These are phyloP conservation scores for Drosophila meridiana DNA, from an alignment of 2,888 invertebrate species.

Conservation along the genomic window DNA sequence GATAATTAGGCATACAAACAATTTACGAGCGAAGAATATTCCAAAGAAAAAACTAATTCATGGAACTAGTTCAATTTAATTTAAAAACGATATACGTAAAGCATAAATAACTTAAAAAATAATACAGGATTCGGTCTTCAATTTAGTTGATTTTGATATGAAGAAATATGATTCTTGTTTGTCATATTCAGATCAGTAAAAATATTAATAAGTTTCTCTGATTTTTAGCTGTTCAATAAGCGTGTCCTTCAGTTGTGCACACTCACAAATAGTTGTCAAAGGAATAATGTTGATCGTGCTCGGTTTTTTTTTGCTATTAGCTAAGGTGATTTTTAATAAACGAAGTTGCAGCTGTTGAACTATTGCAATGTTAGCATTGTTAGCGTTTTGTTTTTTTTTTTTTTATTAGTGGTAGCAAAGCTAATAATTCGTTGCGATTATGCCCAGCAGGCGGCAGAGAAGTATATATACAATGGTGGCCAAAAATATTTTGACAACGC, in stretches of 20 bases:
- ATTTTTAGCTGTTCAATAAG: not conserved
- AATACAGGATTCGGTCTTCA: not conserved
- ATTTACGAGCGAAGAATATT: not conserved
- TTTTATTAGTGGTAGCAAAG: slow-evolving; percentile 34
- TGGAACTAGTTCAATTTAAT: not conserved
- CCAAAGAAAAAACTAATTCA: not conserved
- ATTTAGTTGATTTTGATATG: too few species aligned
- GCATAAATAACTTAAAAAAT: not conserved
- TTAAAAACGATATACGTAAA: not conserved
- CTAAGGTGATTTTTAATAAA: slow-evolving; percentile 15
- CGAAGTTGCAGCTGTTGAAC: slow-evolving; percentile 15
- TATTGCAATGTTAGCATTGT: slow-evolving; percentile 34
- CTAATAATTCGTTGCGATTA: slow-evolving; percentile 35
- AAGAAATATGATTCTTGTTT: not conserved
- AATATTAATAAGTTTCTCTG: not conserved
- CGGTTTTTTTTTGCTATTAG: slow-evolving; percentile 1
- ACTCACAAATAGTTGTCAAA: not conserved
- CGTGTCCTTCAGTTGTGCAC: slow-evolving; percentile 13
- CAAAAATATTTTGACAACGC: too few species aligned
- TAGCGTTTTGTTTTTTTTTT: slow-evolving; percentile 27
- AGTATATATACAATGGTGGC: too few species aligned
- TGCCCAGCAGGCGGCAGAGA: slow-evolving; percentile 6
- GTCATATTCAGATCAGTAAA: not conserved
- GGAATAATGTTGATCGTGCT: slow-evolving; percentile 17
- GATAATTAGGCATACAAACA: not conserved